Conservation (phyloP, 2,888 invertebrate genomes). For the Empis stercorea region DNA sequence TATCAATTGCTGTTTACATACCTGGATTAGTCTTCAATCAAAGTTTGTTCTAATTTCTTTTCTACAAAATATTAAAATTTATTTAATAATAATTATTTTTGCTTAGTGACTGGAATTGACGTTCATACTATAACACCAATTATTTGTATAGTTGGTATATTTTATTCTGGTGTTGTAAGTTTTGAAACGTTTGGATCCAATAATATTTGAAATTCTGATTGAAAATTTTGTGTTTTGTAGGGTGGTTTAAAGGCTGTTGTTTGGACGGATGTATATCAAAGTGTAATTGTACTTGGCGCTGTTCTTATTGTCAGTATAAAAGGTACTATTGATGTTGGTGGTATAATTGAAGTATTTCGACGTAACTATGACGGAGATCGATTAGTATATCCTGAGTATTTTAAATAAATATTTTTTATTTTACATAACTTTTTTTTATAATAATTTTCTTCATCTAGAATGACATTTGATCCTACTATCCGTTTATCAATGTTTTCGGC, state of each 20-base stretch:
- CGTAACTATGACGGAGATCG: slow-evolving; percentile 56
- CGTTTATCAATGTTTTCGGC: slow-evolving; percentile 68
- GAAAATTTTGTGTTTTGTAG: slow-evolving; percentile 34
- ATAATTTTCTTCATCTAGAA: slow-evolving; percentile 37
- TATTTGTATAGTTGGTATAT: slow-evolving; percentile 65
- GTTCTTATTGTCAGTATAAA: slow-evolving; percentile 59
- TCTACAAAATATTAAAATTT: too few species aligned
- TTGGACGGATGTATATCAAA: slow-evolving; percentile 76
- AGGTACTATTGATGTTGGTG: slow-evolving; percentile 60
- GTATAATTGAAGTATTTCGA: slow-evolving; percentile 48
- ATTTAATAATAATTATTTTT: too few species aligned
- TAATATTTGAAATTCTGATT: not conserved
- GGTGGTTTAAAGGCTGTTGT: slow-evolving; percentile 71
- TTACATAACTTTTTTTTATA: not conserved
- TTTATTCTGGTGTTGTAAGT: slow-evolving; percentile 82
- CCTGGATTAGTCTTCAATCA: slow-evolving; percentile 63
- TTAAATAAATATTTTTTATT: not conserved
- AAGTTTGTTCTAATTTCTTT: too few species aligned
- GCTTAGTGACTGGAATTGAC: slow-evolving; percentile 50
- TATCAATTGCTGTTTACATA: slow-evolving; percentile 47
- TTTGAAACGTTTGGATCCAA: too few species aligned
- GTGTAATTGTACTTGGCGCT: slow-evolving; percentile 59
- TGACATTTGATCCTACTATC: slow-evolving; percentile 62
- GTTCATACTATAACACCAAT: slow-evolving; percentile 69
- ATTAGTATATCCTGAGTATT: slow-evolving; percentile 53